Base-by-base conservation (phyloP, 1,140 invertebrate species). In the Drosophila pseudoananassae region DNA sequence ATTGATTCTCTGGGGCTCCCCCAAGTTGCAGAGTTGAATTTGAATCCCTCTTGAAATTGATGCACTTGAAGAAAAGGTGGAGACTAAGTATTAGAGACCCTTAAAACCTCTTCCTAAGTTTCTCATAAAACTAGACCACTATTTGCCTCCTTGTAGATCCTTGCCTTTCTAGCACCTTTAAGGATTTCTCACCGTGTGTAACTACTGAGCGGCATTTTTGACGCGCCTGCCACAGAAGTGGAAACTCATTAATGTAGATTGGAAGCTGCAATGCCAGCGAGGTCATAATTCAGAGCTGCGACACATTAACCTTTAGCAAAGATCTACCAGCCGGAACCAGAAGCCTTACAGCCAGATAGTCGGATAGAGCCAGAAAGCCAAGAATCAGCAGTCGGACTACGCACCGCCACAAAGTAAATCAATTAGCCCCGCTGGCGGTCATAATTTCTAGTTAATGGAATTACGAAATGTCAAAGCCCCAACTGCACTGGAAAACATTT, bases 271-370 rank as follows among this genome's bases (percentile, higher is more conserved):
- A 88, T 88, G 78, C 71, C 84, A 65, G 54, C 83, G 58, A 78
- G 82, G 80, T 76, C 78, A 78, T 87, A 83, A 87, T 65, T 87
- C 43, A 78, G 66, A 72, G 54, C 66, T 69, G 55, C 80, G 76
- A 85, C 80, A 76, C 81, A 64, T 83, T 87, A 78, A 87, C 83
- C 83, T 87, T 87, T 87, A 58, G 43, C 23, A n/a, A 54, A 52
- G 43, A 52, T 52, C 25, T 29, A 17, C 51, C 25, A 69, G 51
- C 50, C 64, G 78, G 74, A 75, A 56, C 51, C 59, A 40, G 50
- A 63, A 63, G 38, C 27, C 20, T 12, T 36, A 12, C 12, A 10
- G 31, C 10, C 10, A 33, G 7, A 8, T 33, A 33, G 33, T 45
- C 20, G 50, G 50, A 50, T 47, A n/a, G n/a, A 27, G 29, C 27